Conservation (phyloP, 2,113 vertebrate genomes). For the Capreolus pygargus region DNA sequence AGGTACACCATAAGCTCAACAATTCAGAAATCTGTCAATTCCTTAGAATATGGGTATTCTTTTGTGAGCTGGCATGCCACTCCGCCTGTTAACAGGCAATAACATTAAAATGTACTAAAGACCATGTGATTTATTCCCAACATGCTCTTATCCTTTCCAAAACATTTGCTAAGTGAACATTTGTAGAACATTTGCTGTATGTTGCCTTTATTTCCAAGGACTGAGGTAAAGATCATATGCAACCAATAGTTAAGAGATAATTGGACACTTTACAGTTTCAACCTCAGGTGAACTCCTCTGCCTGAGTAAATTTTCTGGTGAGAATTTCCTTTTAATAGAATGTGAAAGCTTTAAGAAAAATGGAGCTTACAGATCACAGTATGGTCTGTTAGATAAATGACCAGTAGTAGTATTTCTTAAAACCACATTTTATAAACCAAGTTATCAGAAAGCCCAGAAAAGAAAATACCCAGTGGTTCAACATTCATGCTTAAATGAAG, state of each 20-base stretch:
- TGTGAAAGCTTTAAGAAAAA: slow-evolving; percentile 63
- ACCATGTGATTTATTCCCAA: slow-evolving; percentile 75
- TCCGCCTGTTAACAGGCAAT: slow-evolving; percentile 56
- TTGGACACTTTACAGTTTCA: slow-evolving; percentile 72
- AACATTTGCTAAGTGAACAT: slow-evolving; percentile 70
- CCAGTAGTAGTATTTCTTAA: slow-evolving; percentile 65
- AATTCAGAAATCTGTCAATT: not conserved
- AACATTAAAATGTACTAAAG: slow-evolving; percentile 70
- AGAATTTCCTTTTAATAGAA: slow-evolving; percentile 68
- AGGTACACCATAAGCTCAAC: not conserved
- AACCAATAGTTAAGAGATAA: slow-evolving; percentile 74
- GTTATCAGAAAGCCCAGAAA: slow-evolving; percentile 55
- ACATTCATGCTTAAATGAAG: slow-evolving; percentile 65
- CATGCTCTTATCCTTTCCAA: slow-evolving; percentile 74
- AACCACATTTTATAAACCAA: slow-evolving; percentile 68
- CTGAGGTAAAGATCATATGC: slow-evolving; percentile 71
- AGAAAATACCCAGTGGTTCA: slow-evolving; percentile 26
- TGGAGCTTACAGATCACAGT: slow-evolving; percentile 59
- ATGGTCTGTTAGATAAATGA: slow-evolving; percentile 66
- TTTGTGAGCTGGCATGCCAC: slow-evolving; percentile 42
- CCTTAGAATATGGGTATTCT: slow-evolving; percentile 27
- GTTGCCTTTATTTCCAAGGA: slow-evolving; percentile 73
- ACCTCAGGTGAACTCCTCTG: slow-evolving; percentile 76
- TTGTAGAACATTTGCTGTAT: slow-evolving; percentile 63
- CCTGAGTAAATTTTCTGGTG: slow-evolving; percentile 71